Base-by-base conservation (phyloP, 2,888 invertebrate species). In the Neuroscelio doddi region DNA sequence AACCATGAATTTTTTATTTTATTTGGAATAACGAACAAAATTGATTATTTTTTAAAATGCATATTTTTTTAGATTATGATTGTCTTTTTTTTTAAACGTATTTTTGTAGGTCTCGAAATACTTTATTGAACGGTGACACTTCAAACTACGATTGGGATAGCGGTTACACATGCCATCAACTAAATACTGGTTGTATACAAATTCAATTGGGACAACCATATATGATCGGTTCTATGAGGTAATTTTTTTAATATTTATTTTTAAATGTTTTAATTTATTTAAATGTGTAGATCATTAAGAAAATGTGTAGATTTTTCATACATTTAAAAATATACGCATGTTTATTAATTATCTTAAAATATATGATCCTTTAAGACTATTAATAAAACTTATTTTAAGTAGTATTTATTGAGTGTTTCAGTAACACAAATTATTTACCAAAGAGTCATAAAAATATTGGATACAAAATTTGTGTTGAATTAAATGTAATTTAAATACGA, bases 91-190 rank as follows among this genome's bases (percentile, higher is more conserved):
- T 4, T n/a, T n/a, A n/a, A n/a, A n/a, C n/a, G n/a, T n/a, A n/a
- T n/a, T n/a, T n/a, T 53, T 44, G 21, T 78, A 92, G 98, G 8
- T 93, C 93, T 41, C 89, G 98, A 70, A 97, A 99, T 87, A 95
- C 97, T 0, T 88, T 99, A 8, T 89, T 99, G 61, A 98, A 99
- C 88, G 98, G 98, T 9, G 96, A 98, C 85, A 94, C 91, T 51
- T 90, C 92, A 77, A 93, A 94, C 86, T 99, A 98, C 85, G 97
- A 98, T 87, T 98, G 98, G 98, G 98, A 99, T 86, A 94, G 94
- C 51, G 98, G 98, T 67, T 98, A 98, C 86, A 98, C 97, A 2
- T 98, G 97, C 85, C 97, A 98, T 87, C 97, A 97, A 86, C 87
- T 96, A 64, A 96, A 96, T 73, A 93, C 95, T 71, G 98, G 98